Percentiles rank a stretch among this genome's conserved stretches.
Evolutionary conservation across 2,888 invertebrate genomes (phyloP).

Genomic region (Toxonevra muliebris): DNA sequence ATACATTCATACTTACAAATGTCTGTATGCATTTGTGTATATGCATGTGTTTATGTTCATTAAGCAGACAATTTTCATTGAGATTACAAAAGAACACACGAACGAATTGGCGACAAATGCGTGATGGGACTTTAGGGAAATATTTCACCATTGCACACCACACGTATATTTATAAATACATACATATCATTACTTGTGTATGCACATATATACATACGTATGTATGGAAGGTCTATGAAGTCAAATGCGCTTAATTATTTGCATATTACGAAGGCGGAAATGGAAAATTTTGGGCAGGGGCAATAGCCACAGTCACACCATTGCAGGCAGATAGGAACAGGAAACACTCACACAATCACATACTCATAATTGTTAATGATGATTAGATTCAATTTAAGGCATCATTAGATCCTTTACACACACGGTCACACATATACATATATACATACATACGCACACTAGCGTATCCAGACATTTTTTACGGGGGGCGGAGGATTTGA

Average conservation of each 20-base stretch:
- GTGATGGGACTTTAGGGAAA: conserved; percentile 59
- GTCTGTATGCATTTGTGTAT: conserved; percentile 16
- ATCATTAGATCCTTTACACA: conserved; percentile 58
- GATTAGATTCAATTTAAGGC: conserved; percentile 65
- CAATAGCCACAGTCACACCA: conserved; percentile 12
- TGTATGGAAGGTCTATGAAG: conserved; percentile 22
- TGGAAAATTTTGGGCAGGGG: no score
- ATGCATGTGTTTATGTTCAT: conserved; percentile 32
- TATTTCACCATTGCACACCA: conserved; percentile 50
- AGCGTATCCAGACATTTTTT: no score
- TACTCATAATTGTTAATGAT: conserved; percentile 64
- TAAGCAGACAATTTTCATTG: conserved; percentile 40
- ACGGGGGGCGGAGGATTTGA: no score
- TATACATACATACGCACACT: no score
- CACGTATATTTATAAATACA: conserved; percentile 12
- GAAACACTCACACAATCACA: conserved; percentile 41
- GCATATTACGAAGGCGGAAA: conserved; percentile 49
- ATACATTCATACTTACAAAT: conserved; percentile 19
- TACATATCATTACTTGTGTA: conserved; percentile 2
- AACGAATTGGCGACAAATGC: conserved; percentile 51
- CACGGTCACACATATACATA: not conserved
- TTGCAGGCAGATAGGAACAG: not conserved
- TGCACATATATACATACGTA: conserved; percentile 12
- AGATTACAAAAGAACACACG: conserved; percentile 45
- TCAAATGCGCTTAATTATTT: conserved; percentile 59